Base-by-base conservation (phyloP, 2,797 vertebrate species). In the Cetoscarus ocellatus region DNA sequence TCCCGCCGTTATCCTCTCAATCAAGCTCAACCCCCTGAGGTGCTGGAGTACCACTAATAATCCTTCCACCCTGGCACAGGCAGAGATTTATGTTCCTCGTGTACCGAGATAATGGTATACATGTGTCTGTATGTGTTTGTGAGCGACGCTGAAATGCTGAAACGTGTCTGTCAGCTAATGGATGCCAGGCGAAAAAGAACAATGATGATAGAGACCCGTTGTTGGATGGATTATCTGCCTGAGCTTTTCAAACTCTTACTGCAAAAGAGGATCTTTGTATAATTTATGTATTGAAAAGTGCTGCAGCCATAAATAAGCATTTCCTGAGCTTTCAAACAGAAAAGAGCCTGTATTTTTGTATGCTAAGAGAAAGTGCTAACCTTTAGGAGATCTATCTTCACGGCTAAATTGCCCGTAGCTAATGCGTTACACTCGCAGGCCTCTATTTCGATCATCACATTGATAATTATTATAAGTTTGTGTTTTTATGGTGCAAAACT, bases 201-300 rank as follows among this genome's bases (percentile, higher is more conserved):
- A 63, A 19, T 47, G 15, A 65, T 60, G 59, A 85, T 67, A 57
- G 78, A 76, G 50, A 75, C 9, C 38, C 38, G 54, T 8, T 27
- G 63, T 55, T 81, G 63, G 53, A 81, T 78, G 64, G 58, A 75
- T 85, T 71, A 64, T 68, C 57, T 56, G 54, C 40, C 67, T 67
- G 36, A 74, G 58, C 45, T 63, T 85, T 81, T 67, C 17, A 69
- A 77, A 68, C 27, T 74, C 71, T 86, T 73, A 72, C 66, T 73
- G 38, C 67, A 49, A 7, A 67, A 71, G 48, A 74, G 10, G 60
- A 63, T 75, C 34, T 75, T 48, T 77, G 61, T 59, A 35, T 82
- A 80, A 80, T 86, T 60, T 90, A 82, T 89, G 72, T 71, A 80
- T 77, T 83, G 70, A 82, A 83, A 82, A 80, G 65, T 45, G 75